Evolutionary conservation across 1,140 invertebrate genomes (phyloP).

Genomic region (Acyrthosiphon pisum): DNA sequence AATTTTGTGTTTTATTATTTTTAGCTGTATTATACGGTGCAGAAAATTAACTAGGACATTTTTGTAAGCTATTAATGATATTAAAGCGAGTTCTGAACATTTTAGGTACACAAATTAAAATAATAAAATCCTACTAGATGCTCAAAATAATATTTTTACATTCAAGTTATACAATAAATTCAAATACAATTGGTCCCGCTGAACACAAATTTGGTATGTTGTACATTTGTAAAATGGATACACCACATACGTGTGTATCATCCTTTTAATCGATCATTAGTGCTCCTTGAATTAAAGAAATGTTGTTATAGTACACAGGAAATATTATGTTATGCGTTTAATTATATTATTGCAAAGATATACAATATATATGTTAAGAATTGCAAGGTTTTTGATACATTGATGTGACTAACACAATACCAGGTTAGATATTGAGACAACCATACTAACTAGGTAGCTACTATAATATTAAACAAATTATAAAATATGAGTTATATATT

Average conservation of each 20-base stretch:
- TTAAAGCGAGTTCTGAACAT: no score
- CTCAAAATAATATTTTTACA: not conserved
- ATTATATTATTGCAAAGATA: no score
- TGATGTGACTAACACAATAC: not conserved
- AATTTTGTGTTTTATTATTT: no score
- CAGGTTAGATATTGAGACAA: not conserved
- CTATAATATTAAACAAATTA: not conserved
- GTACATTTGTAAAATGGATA: not conserved
- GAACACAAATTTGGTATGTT: not conserved
- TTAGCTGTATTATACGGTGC: not conserved
- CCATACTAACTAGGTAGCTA: not conserved
- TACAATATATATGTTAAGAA: no score
- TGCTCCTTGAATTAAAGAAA: not conserved
- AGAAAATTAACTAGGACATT: no score
- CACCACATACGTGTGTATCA: not conserved
- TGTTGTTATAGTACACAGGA: no score
- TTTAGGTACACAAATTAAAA: no score
- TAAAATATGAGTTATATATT: no score
- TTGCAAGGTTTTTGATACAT: no score
- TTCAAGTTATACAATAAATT: not conserved
- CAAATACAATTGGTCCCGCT: no score
- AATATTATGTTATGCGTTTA: no score
- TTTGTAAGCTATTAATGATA: no score
- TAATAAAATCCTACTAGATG: not conserved
- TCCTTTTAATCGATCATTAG: not conserved